Percentiles rank a stretch among this genome's conserved stretches.
Conservation (phyloP, 1,140 invertebrate genomes). For the Phocides pigmalion region DNA sequence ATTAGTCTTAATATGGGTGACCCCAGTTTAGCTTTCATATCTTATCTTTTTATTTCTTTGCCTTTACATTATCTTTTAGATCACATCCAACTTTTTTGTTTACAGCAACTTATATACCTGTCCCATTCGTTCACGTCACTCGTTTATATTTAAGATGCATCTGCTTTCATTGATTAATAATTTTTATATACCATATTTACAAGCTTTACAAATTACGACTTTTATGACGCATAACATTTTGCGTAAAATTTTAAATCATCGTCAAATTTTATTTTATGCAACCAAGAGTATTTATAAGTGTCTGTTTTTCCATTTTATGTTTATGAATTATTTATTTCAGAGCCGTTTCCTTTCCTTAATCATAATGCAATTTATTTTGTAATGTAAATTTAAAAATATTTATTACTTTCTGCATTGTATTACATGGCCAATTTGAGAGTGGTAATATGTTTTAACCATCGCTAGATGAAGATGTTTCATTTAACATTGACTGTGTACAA, state of each 20-base stretch:
- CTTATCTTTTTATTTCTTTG: slow-evolving; percentile 15
- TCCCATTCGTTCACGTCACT: slow-evolving; percentile 9
- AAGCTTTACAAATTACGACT: slow-evolving; percentile 1
- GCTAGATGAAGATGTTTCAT: not conserved
- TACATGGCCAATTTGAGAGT: not conserved
- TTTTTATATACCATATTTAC: slow-evolving; percentile 1
- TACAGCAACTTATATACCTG: slow-evolving; percentile 11
- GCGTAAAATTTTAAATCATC: not conserved
- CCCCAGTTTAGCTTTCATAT: slow-evolving; percentile 39
- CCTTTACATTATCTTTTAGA: slow-evolving; percentile 15
- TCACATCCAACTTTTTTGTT: not conserved
- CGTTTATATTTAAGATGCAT: slow-evolving; percentile 15
- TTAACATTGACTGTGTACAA: not conserved
- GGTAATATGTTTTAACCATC: not conserved
- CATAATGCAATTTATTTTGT: not conserved
- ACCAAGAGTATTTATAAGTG: slow-evolving; percentile 8
- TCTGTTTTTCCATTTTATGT: slow-evolving; percentile 8
- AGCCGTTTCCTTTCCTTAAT: not conserved
- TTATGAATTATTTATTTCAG: not conserved
- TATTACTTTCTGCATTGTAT: not conserved
- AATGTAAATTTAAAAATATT: not conserved
- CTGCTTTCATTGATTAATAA: slow-evolving; percentile 15
- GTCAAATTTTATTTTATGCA: not conserved
- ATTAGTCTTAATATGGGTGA: slow-evolving; percentile 45
- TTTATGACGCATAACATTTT: not conserved